These are phyloP conservation scores for Tetramorium bicarinatum DNA, from an alignment of 2,888 invertebrate genomes.

Conservation along the genomic window DNA sequence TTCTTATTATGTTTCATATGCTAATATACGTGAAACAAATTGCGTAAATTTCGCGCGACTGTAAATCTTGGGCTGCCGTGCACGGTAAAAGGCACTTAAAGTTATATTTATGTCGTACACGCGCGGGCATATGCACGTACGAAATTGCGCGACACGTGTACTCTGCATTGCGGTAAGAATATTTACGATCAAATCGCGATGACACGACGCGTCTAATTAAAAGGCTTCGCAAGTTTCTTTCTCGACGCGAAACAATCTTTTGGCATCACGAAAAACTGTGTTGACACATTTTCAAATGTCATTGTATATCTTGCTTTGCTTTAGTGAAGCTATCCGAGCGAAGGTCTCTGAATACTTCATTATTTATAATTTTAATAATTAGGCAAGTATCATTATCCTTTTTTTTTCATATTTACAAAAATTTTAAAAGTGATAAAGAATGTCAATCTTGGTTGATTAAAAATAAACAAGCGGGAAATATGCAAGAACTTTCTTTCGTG, in stretches of 20 bases:
- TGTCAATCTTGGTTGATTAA: background rate
- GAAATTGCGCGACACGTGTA: background rate
- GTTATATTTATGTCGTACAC: constrained; percentile 40
- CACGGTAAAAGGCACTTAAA: constrained; percentile 17
- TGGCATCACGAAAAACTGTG: background rate
- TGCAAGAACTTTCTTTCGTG: background rate
- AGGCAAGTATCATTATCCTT: background rate
- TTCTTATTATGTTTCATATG: background rate
- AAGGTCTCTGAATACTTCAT: background rate
- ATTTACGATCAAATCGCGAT: constrained; percentile 13
- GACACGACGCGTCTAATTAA: background rate
- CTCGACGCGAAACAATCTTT: background rate
- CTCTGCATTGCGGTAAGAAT: constrained; percentile 30
- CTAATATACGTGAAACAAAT: constrained; percentile 3
- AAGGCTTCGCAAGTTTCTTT: constrained; percentile 1
- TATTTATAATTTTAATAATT: background rate
- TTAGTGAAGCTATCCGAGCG: background rate
- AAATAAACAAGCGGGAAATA: background rate
- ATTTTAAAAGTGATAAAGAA: background rate
- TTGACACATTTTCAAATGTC: background rate
- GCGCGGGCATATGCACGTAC: background rate
- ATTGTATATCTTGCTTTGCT: background rate
- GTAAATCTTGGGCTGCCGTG: background rate
- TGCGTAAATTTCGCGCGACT: background rate
- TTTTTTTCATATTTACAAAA: background rate